A percentile compares a stretch with the other conserved stretches of the same genome.
Conservation (phyloP, 2,797 vertebrate species). For the Cottoperca gobio region DNA sequence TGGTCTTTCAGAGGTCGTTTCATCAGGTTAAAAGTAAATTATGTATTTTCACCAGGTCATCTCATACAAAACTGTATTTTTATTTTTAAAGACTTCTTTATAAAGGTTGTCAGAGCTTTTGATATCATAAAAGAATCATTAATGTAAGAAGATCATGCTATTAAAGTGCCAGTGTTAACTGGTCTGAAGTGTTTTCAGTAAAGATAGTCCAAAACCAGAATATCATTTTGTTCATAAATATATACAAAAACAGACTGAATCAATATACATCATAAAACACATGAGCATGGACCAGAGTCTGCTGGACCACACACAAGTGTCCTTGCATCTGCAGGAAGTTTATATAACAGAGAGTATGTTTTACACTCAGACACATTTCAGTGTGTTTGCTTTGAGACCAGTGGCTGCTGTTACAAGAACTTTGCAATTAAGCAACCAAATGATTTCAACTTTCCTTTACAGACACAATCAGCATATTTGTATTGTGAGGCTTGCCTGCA, state of each 20-base stretch:
- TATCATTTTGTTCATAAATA: slow-evolving; percentile 43
- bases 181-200: background rate
- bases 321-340: background rate
- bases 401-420: background rate
- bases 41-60: background rate
- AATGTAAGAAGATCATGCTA: too few relatives aligned
- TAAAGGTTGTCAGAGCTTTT: background rate
- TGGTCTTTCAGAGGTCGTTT: too few relatives aligned
- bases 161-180: background rate
- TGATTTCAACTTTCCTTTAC: background rate
- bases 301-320: background rate
- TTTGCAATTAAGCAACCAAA: background rate
- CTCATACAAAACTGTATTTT: background rate
- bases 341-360: background rate
- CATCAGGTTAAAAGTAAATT: too few relatives aligned
- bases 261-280: slow-evolving; percentile 39
- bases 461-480: slow-evolving; percentile 2
- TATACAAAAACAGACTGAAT: slow-evolving; percentile 41
- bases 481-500: slow-evolving; percentile 24
- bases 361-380: background rate
- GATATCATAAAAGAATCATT: too few relatives aligned
- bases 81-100: background rate
- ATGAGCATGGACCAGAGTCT: background rate
- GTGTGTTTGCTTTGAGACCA: background rate
- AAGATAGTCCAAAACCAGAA: background rate